Conservation (phyloP, 2,113 vertebrate species). For the Gracilinanus agilis region DNA sequence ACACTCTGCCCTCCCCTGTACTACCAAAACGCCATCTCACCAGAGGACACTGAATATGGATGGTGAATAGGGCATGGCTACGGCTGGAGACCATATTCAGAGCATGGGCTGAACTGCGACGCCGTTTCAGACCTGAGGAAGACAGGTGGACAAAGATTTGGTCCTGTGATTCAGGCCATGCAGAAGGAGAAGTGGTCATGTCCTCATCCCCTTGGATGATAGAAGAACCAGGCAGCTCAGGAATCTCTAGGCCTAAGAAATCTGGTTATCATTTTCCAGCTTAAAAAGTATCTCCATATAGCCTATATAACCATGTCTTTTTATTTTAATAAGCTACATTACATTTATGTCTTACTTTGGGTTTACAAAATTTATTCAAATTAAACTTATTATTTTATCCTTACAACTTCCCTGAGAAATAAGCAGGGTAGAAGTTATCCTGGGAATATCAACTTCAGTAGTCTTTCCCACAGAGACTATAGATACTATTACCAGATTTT, state of each 20-base stretch:
- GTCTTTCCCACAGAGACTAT: neutral
- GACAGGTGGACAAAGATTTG: neutral
- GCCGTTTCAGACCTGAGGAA: conserved; percentile 80
- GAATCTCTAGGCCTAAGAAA: neutral
- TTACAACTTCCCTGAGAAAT: neutral
- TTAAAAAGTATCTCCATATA: neutral
- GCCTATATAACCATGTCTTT: neutral
- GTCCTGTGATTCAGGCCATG: neutral
- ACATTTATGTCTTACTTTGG: neutral
- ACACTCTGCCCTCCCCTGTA: neutral
- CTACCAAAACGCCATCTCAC: conserved; percentile 80
- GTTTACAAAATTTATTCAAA: neutral
- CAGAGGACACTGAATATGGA: conserved; percentile 72
- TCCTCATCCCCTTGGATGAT: neutral
- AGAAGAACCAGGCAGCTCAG: neutral
- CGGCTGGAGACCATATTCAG: conserved; percentile 88
- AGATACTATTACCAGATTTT: neutral
- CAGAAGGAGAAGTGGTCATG: neutral
- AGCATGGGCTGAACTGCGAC: conserved; percentile 82
- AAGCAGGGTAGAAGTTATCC: neutral
- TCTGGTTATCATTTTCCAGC: neutral
- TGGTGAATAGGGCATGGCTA: conserved; percentile 86
- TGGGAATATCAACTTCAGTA: neutral
- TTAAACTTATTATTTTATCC: neutral
- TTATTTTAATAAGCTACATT: neutral